Evolutionary conservation across 2,797 vertebrate genomes (phyloP).

Genomic region (Crax fasciolata): DNA sequence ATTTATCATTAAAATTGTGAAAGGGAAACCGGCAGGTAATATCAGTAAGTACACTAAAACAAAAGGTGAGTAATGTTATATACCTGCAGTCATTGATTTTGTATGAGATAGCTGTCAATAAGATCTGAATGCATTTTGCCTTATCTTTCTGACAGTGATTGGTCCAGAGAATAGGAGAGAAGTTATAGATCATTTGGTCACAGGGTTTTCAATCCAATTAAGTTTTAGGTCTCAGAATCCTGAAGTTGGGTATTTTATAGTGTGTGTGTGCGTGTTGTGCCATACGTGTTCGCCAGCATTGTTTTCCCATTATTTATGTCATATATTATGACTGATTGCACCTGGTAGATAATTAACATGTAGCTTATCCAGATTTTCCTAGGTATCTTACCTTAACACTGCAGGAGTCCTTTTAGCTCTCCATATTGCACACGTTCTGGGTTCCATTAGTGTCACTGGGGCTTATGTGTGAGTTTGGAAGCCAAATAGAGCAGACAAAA

Average conservation of each 20-base stretch:
- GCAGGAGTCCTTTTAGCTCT: background rate
- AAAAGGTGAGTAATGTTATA: background rate
- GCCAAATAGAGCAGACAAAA: background rate
- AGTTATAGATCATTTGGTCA: background rate
- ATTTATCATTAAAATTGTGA: background rate
- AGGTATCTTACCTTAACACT: background rate
- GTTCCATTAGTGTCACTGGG: background rate
- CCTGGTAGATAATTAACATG: background rate
- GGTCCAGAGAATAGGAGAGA: background rate
- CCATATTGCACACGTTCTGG: accelerated
- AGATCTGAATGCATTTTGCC: background rate
- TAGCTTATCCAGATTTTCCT: background rate
- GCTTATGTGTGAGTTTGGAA: background rate
- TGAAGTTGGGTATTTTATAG: background rate
- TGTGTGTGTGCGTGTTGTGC: background rate
- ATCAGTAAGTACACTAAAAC: background rate
- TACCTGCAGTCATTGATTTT: background rate
- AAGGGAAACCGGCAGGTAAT: background rate
- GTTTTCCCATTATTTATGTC: background rate
- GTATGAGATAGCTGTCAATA: background rate
- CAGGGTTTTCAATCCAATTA: background rate
- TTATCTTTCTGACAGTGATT: background rate
- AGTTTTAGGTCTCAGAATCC: background rate
- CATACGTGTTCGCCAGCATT: background rate
- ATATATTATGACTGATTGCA: background rate